A percentile compares a stretch with the other conserved stretches of the same genome.
Conservation (phyloP, 2,797 vertebrate species). For the Brachyalestes nurse region DNA sequence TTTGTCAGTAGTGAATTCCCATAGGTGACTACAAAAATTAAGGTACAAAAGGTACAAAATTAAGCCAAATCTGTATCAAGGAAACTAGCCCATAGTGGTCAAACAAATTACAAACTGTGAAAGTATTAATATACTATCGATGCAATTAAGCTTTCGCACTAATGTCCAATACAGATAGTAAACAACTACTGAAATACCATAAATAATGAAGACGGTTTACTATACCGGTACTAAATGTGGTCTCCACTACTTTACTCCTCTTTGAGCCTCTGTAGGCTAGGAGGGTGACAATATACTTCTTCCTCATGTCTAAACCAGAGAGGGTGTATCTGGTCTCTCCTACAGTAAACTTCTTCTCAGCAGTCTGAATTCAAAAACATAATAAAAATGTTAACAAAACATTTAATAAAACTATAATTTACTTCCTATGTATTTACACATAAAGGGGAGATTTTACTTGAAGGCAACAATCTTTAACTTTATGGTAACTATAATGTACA, state of each 20-base stretch:
- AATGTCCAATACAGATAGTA: neutral
- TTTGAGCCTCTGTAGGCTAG: conserved; percentile 79
- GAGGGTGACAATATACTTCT: conserved; percentile 78
- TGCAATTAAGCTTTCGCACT: neutral
- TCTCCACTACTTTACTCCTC: conserved; percentile 77
- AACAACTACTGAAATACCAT: neutral
- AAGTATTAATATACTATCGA: neutral
- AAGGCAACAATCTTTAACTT: neutral
- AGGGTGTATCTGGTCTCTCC: conserved; percentile 71
- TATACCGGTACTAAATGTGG: conserved; percentile 83
- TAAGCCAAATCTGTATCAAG: too few species aligned
- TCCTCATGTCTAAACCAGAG: conserved; percentile 75
- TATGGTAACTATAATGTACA: too few species aligned
- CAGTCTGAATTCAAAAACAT: conserved; percentile 59
- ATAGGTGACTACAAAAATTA: too few species aligned
- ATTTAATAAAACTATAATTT: neutral
- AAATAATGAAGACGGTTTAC: neutral
- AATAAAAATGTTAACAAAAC: too few species aligned
- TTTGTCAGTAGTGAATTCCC: too few species aligned
- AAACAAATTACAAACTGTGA: neutral
- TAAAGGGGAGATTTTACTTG: neutral
- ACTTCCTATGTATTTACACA: neutral
- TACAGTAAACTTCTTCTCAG: conserved; percentile 73
- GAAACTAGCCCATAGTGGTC: neutral
- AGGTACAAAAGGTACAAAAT: too few species aligned